Conservation (phyloP, 2,113 vertebrate species). For the Phalacrocorax pelagicus region DNA sequence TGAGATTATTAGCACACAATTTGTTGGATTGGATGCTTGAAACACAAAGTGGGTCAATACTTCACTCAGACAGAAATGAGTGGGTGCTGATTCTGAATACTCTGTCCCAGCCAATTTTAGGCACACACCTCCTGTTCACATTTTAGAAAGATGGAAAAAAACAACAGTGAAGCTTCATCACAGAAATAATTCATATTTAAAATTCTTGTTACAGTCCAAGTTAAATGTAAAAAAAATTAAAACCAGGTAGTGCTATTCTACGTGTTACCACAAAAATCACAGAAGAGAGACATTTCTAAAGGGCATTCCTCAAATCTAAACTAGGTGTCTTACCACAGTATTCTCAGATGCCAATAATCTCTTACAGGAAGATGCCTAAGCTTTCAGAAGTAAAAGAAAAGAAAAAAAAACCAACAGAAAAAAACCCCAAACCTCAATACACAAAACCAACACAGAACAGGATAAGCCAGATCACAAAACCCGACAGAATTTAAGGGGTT, state of each 20-base stretch:
- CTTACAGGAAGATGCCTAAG: neutral
- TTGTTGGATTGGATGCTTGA: slow-evolving; percentile 16
- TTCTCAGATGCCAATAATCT: neutral
- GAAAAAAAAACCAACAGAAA: neutral
- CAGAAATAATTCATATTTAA: slow-evolving; percentile 38
- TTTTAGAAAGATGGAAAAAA: neutral
- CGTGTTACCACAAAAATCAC: neutral
- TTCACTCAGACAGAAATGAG: slow-evolving; percentile 62
- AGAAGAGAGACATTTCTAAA: slow-evolving; percentile 6
- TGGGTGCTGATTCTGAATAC: slow-evolving; percentile 53
- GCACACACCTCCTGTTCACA: slow-evolving; percentile 53
- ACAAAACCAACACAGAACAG: neutral
- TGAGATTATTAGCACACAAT: slow-evolving; percentile 29
- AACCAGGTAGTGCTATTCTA: neutral
- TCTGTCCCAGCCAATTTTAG: slow-evolving; percentile 56
- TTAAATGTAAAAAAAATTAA: neutral
- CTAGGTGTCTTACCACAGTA: neutral
- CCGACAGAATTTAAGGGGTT: neutral
- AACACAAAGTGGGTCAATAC: slow-evolving; percentile 53
- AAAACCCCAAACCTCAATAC: neutral
- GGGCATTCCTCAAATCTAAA: slow-evolving; percentile 42
- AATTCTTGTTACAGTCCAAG: slow-evolving; percentile 7
- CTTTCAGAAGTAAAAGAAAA: neutral
- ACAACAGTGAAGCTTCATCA: neutral
- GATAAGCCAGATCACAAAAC: neutral